phyloP scores from a whole-genome alignment of 1,140 invertebrate genomes.

The Lamellibrachia luymesi region DNA sequence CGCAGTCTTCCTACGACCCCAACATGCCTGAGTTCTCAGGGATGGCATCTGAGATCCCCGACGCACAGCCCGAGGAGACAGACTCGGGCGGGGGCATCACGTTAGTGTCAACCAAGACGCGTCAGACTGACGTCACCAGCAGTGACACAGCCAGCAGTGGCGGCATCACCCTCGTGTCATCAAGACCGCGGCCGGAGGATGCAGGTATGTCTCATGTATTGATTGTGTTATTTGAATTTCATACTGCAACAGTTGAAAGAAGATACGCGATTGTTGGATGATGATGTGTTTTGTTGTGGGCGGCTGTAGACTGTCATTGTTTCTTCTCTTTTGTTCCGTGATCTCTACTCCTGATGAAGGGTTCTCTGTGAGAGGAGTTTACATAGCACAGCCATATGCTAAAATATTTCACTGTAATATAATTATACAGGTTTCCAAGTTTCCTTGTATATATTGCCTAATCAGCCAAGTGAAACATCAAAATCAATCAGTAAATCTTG shows the following conservation, averaged over 20 bases:
- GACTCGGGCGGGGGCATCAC: background rate
- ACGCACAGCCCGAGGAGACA: background rate
- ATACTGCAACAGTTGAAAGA: background rate
- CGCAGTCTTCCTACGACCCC: conserved; percentile 52
- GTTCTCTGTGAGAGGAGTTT: too few relatives aligned
- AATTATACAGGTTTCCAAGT: too few relatives aligned
- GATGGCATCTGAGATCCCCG: conserved; percentile 48
- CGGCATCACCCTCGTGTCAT: background rate
- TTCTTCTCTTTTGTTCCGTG: too few relatives aligned
- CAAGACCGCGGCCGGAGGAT: background rate
- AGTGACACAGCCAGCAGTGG: background rate
- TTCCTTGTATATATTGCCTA: too few relatives aligned
- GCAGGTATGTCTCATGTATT: background rate
- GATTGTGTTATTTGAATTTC: background rate
- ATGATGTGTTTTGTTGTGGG: background rate
- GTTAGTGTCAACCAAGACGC: background rate
- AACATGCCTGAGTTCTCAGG: conserved; percentile 41
- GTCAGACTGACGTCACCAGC: background rate
- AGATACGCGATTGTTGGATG: background rate
- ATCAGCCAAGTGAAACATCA: too few relatives aligned
- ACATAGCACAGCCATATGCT: too few relatives aligned
- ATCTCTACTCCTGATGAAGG: too few relatives aligned
- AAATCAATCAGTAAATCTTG: too few relatives aligned
- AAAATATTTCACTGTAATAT: too few relatives aligned
- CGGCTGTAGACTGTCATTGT: too few relatives aligned